These are phyloP conservation scores for Hipparchia semele DNA, from an alignment of 2,888 invertebrate species.

Conservation along the genomic window DNA sequence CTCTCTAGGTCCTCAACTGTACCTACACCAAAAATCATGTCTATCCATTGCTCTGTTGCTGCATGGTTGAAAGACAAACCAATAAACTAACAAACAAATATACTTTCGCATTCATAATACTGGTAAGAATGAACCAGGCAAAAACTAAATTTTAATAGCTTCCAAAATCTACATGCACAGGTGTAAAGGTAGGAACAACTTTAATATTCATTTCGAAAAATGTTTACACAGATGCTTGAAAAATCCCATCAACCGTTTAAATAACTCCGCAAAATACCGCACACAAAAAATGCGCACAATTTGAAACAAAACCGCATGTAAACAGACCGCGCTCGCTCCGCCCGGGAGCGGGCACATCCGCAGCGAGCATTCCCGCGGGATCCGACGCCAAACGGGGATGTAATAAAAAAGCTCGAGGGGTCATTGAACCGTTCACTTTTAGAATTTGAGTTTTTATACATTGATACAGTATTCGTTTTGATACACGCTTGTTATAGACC, in stretches of 20 bases:
- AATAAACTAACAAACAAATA: no score
- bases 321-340: neutral
- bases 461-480: no score
- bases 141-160: no score
- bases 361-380: conserved; percentile 1
- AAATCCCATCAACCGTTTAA: conserved; percentile 6
- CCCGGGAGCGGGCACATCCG: neutral
- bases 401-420: conserved; percentile 4
- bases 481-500: no score
- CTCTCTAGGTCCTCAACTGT: no score
- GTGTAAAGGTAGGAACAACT: neutral
- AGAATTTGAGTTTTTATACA: conserved; percentile 45
- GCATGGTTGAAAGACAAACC: no score
- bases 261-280: neutral
- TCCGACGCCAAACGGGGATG: neutral
- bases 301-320: conserved; percentile 1
- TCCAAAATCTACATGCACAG: neutral
- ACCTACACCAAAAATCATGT: no score
- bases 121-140: no score
- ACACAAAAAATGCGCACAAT: neutral
- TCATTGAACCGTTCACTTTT: neutral
- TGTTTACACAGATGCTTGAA: neutral
- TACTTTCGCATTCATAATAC: no score
- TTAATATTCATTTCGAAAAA: neutral
- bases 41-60: no score